phyloP scores from a whole-genome alignment of 2,113 vertebrate species.

The Hiodon alosoides region DNA sequence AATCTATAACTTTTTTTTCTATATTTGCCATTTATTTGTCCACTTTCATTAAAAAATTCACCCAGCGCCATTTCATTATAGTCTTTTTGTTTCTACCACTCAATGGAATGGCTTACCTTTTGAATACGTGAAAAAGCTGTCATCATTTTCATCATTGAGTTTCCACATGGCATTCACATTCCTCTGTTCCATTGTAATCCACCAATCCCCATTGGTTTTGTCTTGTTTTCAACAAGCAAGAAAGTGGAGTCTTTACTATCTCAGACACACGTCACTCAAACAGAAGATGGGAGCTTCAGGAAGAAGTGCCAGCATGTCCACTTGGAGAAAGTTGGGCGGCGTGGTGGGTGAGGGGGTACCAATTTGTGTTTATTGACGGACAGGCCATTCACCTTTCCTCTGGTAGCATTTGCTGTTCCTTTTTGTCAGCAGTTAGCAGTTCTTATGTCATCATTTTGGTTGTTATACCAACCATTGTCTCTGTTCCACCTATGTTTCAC shows the following conservation, averaged over 20 bases:
- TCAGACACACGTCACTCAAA: slow-evolving; percentile 39
- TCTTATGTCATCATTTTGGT: neutral
- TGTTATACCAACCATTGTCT: neutral
- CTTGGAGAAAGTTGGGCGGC: neutral
- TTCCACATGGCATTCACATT: slow-evolving; percentile 51
- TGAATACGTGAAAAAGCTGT: slow-evolving; percentile 44
- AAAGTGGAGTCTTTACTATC: slow-evolving; percentile 41
- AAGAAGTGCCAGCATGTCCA: neutral
- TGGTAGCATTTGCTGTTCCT: neutral
- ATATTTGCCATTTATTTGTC: slow-evolving; percentile 55
- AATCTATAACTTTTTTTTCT: slow-evolving; percentile 61
- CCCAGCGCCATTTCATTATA: slow-evolving; percentile 35
- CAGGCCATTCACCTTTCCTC: slow-evolving; percentile 32
- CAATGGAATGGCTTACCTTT: slow-evolving; percentile 58
- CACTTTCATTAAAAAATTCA: slow-evolving; percentile 50
- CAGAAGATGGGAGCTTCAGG: slow-evolving; percentile 31
- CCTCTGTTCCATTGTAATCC: slow-evolving; percentile 55
- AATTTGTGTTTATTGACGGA: slow-evolving; percentile 31
- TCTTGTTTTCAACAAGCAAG: slow-evolving; percentile 34
- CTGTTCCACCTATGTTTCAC: too few species aligned
- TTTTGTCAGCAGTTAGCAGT: neutral
- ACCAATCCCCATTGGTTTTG: slow-evolving; percentile 46
- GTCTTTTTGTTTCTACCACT: slow-evolving; percentile 33
- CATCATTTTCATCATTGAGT: slow-evolving; percentile 45
- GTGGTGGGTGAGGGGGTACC: slow-evolving; percentile 7